These are phyloP conservation scores for Coelinius sp. DNA, from an alignment of 2,888 invertebrate species.

Conservation along the genomic window DNA sequence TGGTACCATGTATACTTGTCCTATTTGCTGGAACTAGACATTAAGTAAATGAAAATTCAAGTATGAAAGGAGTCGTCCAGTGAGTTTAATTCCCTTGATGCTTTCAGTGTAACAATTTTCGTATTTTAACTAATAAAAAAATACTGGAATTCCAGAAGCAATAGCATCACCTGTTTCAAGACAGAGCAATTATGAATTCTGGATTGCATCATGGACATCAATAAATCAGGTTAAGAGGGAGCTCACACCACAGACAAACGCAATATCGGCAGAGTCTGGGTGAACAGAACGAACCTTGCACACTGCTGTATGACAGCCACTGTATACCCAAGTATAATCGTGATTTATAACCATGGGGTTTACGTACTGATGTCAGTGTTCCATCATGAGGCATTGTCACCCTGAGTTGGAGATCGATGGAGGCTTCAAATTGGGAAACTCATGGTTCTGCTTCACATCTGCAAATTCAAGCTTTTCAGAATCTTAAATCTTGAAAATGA, in stretches of 20 bases:
- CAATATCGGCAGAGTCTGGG: conserved; percentile 20
- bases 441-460: too few species aligned
- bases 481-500: too few species aligned
- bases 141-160: neutral
- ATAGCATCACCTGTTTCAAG: neutral
- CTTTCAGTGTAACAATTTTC: conserved; percentile 24
- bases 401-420: neutral
- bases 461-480: too few species aligned
- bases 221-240: conserved; percentile 58
- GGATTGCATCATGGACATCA: conserved; percentile 49
- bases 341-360: conserved; percentile 56
- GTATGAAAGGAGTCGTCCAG: conserved; percentile 1
- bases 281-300: conserved; percentile 46
- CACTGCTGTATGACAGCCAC: conserved; percentile 42
- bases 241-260: conserved; percentile 27
- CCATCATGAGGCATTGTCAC: conserved; percentile 16
- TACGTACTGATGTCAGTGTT: conserved; percentile 21
- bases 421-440: neutral
- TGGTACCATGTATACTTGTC: conserved; percentile 17
- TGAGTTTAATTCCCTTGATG: neutral
- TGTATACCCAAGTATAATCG: conserved; percentile 50
- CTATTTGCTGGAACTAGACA: conserved; percentile 9
- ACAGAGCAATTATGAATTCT: conserved; percentile 45
- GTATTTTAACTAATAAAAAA: neutral
- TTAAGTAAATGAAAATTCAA: conserved; percentile 20